Evolutionary conservation across 2,113 vertebrate genomes (phyloP).

Genomic region (Myrmecophaga tridactyla): DNA sequence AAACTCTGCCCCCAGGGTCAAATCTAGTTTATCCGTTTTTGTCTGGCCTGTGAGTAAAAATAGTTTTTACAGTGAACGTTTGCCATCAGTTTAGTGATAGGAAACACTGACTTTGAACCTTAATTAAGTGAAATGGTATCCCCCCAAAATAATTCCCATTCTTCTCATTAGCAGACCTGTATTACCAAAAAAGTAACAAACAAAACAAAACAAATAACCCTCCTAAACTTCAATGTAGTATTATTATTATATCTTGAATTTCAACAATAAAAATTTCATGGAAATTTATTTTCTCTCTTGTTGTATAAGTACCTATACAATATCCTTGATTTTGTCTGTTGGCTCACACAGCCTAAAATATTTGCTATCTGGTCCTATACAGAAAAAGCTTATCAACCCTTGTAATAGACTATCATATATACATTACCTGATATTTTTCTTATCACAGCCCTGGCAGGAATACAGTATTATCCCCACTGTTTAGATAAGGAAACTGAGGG

Average conservation of each 20-base stretch:
- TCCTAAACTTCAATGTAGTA: background rate
- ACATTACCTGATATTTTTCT: background rate
- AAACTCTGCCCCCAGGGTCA: background rate
- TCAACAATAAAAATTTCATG: background rate
- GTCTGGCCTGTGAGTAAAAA: background rate
- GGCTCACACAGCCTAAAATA: background rate
- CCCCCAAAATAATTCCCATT: background rate
- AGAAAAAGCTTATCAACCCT: background rate
- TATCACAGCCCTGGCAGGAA: background rate
- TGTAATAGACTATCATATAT: background rate
- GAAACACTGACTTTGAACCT: background rate
- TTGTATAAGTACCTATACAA: background rate
- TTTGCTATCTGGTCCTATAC: background rate
- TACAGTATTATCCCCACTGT: background rate
- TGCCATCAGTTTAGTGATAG: background rate
- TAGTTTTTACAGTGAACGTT: background rate
- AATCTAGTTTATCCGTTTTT: slow-evolving; percentile 18
- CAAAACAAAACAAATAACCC: too few relatives aligned
- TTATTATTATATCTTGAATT: slow-evolving; percentile 7
- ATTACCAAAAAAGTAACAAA: background rate
- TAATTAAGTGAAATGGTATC: background rate
- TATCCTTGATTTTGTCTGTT: background rate
- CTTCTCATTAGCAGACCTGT: background rate
- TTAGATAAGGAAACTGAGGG: background rate
- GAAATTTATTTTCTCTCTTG: background rate